Conservation (phyloP, 2,113 vertebrate species). For the Parus major region DNA sequence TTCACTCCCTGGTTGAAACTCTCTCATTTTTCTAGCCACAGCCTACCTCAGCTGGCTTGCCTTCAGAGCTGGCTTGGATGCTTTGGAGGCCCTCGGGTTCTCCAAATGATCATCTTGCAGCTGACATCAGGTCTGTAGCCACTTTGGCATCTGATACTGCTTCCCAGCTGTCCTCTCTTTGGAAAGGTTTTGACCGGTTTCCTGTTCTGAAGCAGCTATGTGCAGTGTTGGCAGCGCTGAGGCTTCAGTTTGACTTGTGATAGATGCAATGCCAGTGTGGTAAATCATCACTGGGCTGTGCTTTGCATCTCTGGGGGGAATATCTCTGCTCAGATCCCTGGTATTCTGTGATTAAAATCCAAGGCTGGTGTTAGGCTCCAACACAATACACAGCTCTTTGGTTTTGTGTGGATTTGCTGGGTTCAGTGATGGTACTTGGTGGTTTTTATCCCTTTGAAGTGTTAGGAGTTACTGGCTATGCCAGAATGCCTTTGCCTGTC, state of each 20-base stretch:
- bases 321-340: not conserved
- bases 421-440: not conserved
- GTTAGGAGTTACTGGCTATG: not conserved
- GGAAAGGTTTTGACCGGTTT: not conserved
- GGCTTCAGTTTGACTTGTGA: not conserved
- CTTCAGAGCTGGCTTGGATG: not conserved
- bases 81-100: not conserved
- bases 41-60: not conserved
- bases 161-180: slow-evolving; percentile 4
- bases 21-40: not conserved
- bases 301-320: not conserved
- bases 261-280: not conserved
- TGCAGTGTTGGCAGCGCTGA: not conserved
- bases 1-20: not conserved
- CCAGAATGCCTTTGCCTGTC: not conserved
- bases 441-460: not conserved
- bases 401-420: not conserved
- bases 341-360: not conserved
- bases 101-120: not conserved
- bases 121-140: not conserved
- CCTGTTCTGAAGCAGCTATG: not conserved
- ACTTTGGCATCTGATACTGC: not conserved
- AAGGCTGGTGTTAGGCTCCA: not conserved
- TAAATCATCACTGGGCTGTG: not conserved
- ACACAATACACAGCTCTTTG: not conserved